Base-by-base conservation (phyloP, 2,888 invertebrate species). In the Noctua fimbriata region DNA sequence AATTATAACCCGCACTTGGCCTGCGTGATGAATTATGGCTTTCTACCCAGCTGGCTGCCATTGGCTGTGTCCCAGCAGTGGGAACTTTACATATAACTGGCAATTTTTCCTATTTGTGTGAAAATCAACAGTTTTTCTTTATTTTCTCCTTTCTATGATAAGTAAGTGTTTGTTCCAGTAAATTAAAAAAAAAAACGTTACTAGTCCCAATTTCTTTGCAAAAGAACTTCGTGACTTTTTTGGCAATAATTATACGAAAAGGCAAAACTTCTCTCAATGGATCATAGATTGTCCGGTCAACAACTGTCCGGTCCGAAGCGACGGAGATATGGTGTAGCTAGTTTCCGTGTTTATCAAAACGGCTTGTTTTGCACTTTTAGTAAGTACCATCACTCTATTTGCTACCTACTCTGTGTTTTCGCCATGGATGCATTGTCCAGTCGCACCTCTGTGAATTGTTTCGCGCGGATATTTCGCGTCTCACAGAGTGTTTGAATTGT, bases 401-500 rank as follows among this genome's bases (percentile, higher is more conserved):
- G 1, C 47, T 55, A 21, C 1, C 12, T 80, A 58, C 58, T 77
- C 87, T 41, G 21, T 77, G 67, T 36, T 65, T 77, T 69, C 41
- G 60, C 60, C 67, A 47, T 58, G 73, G 63, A 75, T 74, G 77
- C 81, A 87, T 85, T 85, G 85, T 81, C 85, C 88, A 79, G 74
- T 81, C 75, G 41, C 81, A 83, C 81, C 89, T 82, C 66, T 70
- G 79, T 67, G 75, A 69, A 87, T 85, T 83, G 78, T 83, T 84
- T 82, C 28, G 60, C 73, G 72, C 76, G 76, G 71, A 85, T 87
- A 81, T 88, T 85, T 79, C 75, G 52, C 80, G 69, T 83, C 78
- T 77, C 78, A 32, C 76, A 85, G 67, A 81, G 77, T 79, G 78
- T 88, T 87, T 81, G 73, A 77, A 88, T 79, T 87, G 87, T 85